Percentiles rank a stretch among this genome's conserved stretches.
phyloP scores from a whole-genome alignment of 2,888 invertebrate species.

The Drosophila tanythrix region DNA sequence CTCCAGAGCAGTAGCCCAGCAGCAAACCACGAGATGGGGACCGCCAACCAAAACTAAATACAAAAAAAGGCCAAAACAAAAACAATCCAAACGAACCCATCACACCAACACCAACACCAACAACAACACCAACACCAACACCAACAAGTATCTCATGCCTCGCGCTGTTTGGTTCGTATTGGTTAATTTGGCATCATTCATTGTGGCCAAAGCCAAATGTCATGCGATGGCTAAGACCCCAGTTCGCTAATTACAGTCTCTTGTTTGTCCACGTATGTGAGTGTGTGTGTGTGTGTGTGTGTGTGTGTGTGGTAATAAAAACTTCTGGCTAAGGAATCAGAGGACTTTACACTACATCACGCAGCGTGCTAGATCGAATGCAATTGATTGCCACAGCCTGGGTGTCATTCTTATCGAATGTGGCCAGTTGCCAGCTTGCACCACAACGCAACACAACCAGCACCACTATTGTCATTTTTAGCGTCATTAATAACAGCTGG shows the following conservation, averaged over 20 bases:
- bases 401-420: conserved; percentile 34
- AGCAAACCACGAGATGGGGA: conserved; percentile 23
- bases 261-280: conserved; percentile 39
- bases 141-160: conserved; percentile 5
- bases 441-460: background rate
- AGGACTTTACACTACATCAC: conserved; percentile 62
- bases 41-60: background rate
- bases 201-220: conserved; percentile 70
- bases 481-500: background rate
- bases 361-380: conserved; percentile 54
- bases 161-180: conserved; percentile 35
- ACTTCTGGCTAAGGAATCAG: conserved; percentile 31
- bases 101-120: conserved; percentile 8
- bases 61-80: background rate
- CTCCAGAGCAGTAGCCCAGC: conserved; percentile 37
- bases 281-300: conserved; percentile 3
- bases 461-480: conserved; percentile 2
- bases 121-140: conserved; percentile 13
- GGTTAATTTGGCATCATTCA: conserved; percentile 73
- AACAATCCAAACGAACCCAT: conserved; percentile 12
- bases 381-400: conserved; percentile 57
- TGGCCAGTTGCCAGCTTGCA: conserved; percentile 8
- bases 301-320: conserved; percentile 37
- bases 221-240: conserved; percentile 63
- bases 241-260: conserved; percentile 71